phyloP scores from a whole-genome alignment of 1,140 invertebrate genomes.

The Cyrtorhinus lividipennis region DNA sequence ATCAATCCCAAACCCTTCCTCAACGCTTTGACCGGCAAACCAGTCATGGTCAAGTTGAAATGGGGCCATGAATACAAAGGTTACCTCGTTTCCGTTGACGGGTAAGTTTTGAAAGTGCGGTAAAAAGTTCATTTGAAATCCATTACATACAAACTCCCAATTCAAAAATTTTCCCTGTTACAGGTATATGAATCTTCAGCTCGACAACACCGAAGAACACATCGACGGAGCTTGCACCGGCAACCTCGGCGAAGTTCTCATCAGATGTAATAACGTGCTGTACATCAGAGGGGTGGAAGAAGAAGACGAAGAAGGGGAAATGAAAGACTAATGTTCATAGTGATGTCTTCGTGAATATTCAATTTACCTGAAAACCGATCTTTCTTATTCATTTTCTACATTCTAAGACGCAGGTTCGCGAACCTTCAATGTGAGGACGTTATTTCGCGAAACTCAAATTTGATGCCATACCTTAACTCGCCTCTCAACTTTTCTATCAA shows the following conservation, averaged over 20 bases:
- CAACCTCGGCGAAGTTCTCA: constrained; percentile 91
- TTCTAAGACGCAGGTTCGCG: too few relatives aligned
- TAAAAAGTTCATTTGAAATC: not conserved
- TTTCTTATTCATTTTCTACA: too few relatives aligned
- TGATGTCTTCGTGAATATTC: too few relatives aligned
- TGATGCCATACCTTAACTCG: too few relatives aligned
- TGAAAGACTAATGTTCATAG: constrained; percentile 63
- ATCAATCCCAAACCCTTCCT: constrained; percentile 99
- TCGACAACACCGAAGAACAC: constrained; percentile 97
- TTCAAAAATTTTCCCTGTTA: not conserved
- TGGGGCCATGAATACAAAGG: constrained; percentile 99
- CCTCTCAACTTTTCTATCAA: too few relatives aligned
- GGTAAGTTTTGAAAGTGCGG: constrained; percentile 29
- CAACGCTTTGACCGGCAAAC: constrained; percentile 93
- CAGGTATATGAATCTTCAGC: constrained; percentile 93
- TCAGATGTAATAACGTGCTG: constrained; percentile 97
- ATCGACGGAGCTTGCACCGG: constrained; percentile 84
- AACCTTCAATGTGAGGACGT: too few relatives aligned
- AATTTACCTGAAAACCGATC: too few relatives aligned
- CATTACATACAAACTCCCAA: not conserved
- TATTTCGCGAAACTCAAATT: too few relatives aligned
- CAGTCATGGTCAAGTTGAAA: constrained; percentile 94
- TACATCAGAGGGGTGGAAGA: constrained; percentile 94
- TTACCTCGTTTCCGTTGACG: constrained; percentile 91
- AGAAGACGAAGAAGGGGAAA: constrained; percentile 94